These are phyloP conservation scores for Caradrina kadenii DNA, from an alignment of 2,888 invertebrate species.

Conservation along the genomic window DNA sequence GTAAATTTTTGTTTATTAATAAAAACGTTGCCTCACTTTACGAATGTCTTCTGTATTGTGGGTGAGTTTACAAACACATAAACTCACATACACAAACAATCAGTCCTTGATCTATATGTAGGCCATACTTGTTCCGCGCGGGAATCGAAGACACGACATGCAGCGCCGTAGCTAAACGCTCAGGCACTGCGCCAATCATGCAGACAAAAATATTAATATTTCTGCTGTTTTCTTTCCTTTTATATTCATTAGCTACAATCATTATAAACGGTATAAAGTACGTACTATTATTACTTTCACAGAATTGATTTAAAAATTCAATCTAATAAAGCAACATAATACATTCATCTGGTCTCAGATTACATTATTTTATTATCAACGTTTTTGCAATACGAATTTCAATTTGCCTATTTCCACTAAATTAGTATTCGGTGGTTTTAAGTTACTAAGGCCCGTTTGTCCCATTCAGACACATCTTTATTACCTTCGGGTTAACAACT, in stretches of 20 bases:
- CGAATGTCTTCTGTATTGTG: too few relatives aligned
- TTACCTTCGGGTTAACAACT: neutral
- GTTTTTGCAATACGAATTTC: constrained; percentile 2
- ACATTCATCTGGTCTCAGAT: neutral
- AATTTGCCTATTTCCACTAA: neutral
- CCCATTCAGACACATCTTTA: neutral
- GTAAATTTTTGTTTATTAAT: neutral
- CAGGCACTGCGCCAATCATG: too few relatives aligned
- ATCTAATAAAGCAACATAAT: neutral
- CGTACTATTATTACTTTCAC: neutral
- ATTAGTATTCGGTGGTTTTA: constrained; percentile 5
- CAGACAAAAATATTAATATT: neutral
- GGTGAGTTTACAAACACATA: too few relatives aligned
- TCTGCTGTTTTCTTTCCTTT: neutral
- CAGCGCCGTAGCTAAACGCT: too few relatives aligned
- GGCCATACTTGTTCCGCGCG: too few relatives aligned
- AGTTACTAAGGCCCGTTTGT: neutral
- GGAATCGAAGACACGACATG: neutral
- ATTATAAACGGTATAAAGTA: neutral
- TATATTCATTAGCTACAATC: neutral
- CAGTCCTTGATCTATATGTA: too few relatives aligned
- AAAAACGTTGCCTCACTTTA: too few relatives aligned
- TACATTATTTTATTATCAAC: neutral
- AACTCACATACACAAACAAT: too few relatives aligned
- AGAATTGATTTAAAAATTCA: neutral